These are phyloP conservation scores for Aphis craccivora DNA, from an alignment of 1,140 invertebrate genomes.

Conservation along the genomic window DNA sequence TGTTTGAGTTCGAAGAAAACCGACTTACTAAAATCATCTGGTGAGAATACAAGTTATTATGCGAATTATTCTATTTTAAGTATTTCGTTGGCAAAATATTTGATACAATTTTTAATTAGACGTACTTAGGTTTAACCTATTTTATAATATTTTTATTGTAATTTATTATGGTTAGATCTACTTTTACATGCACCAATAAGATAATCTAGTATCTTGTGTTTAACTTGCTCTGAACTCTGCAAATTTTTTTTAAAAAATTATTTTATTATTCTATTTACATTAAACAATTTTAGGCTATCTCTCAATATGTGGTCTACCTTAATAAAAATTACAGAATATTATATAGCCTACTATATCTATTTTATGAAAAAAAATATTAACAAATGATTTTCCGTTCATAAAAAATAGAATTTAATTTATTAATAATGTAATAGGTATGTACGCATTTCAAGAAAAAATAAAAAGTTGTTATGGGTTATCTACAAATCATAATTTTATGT, in stretches of 20 bases:
- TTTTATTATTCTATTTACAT: too few species aligned
- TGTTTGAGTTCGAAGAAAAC: conserved; percentile 17
- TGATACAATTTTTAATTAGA: not conserved
- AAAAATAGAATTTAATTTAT: too few species aligned
- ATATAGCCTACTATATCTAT: too few species aligned
- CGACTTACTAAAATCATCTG: not conserved
- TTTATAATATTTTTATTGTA: not conserved
- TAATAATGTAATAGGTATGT: too few species aligned
- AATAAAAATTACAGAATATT: too few species aligned
- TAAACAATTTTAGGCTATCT: too few species aligned
- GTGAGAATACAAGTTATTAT: not conserved
- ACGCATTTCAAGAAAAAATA: too few species aligned
- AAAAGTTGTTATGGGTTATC: too few species aligned
- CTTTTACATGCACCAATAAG: not conserved
- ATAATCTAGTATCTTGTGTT: not conserved
- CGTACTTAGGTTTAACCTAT: not conserved
- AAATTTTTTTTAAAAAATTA: not conserved
- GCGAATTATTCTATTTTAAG: not conserved
- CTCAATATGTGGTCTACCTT: too few species aligned
- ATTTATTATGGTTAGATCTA: not conserved
- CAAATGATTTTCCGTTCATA: too few species aligned
- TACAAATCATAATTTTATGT: too few species aligned
- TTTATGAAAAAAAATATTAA: too few species aligned
- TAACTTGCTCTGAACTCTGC: not conserved
- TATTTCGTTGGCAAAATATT: not conserved